Evolutionary conservation across 2,888 invertebrate genomes (phyloP).

Genomic region (Morpho achilles): DNA sequence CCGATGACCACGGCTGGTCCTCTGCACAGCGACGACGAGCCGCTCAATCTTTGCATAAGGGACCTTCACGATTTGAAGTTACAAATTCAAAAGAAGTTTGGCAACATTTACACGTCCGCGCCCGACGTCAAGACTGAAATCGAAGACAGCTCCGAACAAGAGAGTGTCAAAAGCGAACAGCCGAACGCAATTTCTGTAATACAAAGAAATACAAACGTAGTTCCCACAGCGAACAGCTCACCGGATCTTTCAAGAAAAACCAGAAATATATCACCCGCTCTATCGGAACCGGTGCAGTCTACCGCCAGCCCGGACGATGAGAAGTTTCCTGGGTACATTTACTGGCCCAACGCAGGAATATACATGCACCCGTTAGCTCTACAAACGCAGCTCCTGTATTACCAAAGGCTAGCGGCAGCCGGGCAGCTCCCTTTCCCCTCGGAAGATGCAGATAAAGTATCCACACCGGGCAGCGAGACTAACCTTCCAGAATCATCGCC

Average conservation of each 20-base stretch:
- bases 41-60: slow-evolving; percentile 89
- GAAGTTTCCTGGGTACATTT: slow-evolving; percentile 78
- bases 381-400: slow-evolving; percentile 85
- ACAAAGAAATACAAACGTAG: slow-evolving; percentile 63
- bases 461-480: slow-evolving; percentile 56
- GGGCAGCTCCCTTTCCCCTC: slow-evolving; percentile 60
- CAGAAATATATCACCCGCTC: slow-evolving; percentile 51
- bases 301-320: slow-evolving; percentile 58
- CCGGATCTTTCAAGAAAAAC: slow-evolving; percentile 58
- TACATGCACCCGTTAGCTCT: slow-evolving; percentile 87
- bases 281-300: slow-evolving; percentile 62
- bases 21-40: slow-evolving; percentile 81
- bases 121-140: slow-evolving; percentile 81
- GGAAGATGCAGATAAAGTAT: slow-evolving; percentile 50
- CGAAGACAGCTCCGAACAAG: slow-evolving; percentile 70
- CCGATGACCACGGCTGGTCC: slow-evolving; percentile 53
- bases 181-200: slow-evolving; percentile 70
- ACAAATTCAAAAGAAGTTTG: slow-evolving; percentile 80
- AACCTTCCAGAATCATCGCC: slow-evolving; percentile 45
- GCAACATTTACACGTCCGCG: slow-evolving; percentile 79
- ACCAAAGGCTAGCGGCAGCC: slow-evolving; percentile 84
- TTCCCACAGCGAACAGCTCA: slow-evolving; percentile 63
- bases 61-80: slow-evolving; percentile 86
- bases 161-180: slow-evolving; percentile 63
- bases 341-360: slow-evolving; percentile 85